These are phyloP conservation scores for Epiblema foenella DNA, from an alignment of 2,888 invertebrate genomes.

Conservation along the genomic window DNA sequence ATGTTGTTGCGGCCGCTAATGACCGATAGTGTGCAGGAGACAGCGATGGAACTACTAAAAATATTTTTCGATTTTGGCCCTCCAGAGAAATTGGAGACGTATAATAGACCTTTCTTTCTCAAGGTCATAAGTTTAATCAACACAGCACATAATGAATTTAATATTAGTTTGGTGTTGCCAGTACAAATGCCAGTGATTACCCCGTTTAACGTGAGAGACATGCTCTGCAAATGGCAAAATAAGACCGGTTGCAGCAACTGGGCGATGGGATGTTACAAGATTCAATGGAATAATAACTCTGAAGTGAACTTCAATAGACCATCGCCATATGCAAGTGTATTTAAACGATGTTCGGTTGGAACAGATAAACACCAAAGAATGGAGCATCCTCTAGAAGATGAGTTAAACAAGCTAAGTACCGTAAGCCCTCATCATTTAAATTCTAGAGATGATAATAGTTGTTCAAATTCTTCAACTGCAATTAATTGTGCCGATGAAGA, in stretches of 20 bases:
- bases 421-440: too few species aligned
- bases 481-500: background rate
- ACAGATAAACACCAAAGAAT: background rate
- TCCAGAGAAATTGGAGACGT: constrained; percentile 23
- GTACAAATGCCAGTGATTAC: constrained; percentile 16
- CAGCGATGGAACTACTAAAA: constrained; percentile 37
- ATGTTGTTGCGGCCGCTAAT: constrained; percentile 34
- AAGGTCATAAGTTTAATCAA: constrained; percentile 14
- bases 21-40: constrained; percentile 16
- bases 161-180: constrained; percentile 14
- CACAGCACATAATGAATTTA: constrained; percentile 11
- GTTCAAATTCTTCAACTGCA: background rate
- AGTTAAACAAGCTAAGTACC: background rate
- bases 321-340: constrained; percentile 22
- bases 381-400: background rate
- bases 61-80: constrained; percentile 38
- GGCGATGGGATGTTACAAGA: constrained; percentile 36
- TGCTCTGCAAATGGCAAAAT: constrained; percentile 21
- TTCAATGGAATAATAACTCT: constrained; percentile 33
- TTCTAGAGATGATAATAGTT: background rate
- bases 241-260: constrained; percentile 22
- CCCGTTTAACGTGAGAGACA: constrained; percentile 1
- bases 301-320: background rate
- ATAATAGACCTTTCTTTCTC: constrained; percentile 11
- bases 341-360: constrained; percentile 3